Percentiles rank a stretch among this genome's conserved stretches.
Evolutionary conservation across 2,888 invertebrate species (phyloP).

Genomic region (Monochamus alternatus): DNA sequence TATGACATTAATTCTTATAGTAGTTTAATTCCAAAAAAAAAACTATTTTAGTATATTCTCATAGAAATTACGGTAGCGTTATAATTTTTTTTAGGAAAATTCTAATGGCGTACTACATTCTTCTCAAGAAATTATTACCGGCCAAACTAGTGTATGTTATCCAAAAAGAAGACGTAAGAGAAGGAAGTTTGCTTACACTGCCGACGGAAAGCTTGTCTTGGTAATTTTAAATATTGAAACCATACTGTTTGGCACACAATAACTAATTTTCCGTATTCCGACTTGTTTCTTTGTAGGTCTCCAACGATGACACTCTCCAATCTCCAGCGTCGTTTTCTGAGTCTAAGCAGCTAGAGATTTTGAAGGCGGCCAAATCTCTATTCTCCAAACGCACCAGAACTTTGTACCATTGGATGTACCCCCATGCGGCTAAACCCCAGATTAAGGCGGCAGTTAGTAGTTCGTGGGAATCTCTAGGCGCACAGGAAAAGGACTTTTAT

Average conservation of each 20-base stretch:
- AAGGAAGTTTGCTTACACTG: conserved; percentile 48
- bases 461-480: conserved; percentile 69
- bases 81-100: conserved; percentile 2
- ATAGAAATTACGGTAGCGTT: no score
- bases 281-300: conserved; percentile 25
- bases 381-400: conserved; percentile 71
- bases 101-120: conserved; percentile 16
- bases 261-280: no score
- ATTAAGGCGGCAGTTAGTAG: conserved; percentile 68
- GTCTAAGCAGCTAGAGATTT: conserved; percentile 64
- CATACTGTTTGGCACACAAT: no score
- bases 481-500: conserved; percentile 70
- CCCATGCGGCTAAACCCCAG: conserved; percentile 68
- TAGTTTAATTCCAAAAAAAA: no score
- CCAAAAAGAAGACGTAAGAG: conserved; percentile 37
- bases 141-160: conserved; percentile 31
- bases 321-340: conserved; percentile 46
- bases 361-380: conserved; percentile 70
- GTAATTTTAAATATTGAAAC: conserved; percentile 16
- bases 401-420: conserved; percentile 71
- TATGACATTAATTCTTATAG: no score
- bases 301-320: conserved; percentile 46
- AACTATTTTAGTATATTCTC: no score
- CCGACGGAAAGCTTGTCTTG: conserved; percentile 49
- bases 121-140: conserved; percentile 2